Conservation (phyloP, 2,888 invertebrate species). For the Chalcosyrphus nemorum region DNA sequence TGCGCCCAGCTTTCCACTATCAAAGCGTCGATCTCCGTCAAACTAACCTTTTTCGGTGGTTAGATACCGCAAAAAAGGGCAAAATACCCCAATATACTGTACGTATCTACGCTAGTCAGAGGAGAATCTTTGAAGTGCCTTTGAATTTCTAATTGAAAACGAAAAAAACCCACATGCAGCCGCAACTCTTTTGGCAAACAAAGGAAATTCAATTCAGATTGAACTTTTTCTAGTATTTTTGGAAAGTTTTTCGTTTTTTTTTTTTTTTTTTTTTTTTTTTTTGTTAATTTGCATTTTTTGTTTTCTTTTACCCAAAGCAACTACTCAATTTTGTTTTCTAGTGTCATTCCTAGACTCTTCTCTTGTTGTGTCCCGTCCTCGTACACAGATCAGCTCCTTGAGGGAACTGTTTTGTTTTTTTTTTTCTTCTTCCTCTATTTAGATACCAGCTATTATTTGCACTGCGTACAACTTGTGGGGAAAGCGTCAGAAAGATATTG, state of each 20-base stretch:
- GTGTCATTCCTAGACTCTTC: slow-evolving; percentile 41
- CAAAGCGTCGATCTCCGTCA: neutral
- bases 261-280: neutral
- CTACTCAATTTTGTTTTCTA: slow-evolving; percentile 62
- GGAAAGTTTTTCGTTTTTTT: slow-evolving; percentile 12
- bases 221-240: neutral
- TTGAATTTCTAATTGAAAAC: slow-evolving; percentile 15
- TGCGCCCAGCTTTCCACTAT: neutral
- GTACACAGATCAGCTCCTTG: neutral
- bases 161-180: slow-evolving; percentile 1
- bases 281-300: slow-evolving; percentile 34
- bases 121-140: slow-evolving; percentile 17
- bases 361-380: neutral
- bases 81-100: neutral
- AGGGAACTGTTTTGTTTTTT: neutral
- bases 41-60: neutral
- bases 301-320: slow-evolving; percentile 1
- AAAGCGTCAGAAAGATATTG: slow-evolving; percentile 50
- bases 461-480: slow-evolving; percentile 58
- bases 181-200: slow-evolving; percentile 42
- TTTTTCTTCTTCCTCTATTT: slow-evolving; percentile 4
- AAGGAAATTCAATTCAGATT: slow-evolving; percentile 37
- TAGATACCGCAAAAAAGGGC: neutral
- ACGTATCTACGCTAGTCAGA: too few relatives aligned
- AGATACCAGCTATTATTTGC: slow-evolving; percentile 60